phyloP scores from a whole-genome alignment of 1,140 invertebrate genomes.

The Solenopsis invicta region DNA sequence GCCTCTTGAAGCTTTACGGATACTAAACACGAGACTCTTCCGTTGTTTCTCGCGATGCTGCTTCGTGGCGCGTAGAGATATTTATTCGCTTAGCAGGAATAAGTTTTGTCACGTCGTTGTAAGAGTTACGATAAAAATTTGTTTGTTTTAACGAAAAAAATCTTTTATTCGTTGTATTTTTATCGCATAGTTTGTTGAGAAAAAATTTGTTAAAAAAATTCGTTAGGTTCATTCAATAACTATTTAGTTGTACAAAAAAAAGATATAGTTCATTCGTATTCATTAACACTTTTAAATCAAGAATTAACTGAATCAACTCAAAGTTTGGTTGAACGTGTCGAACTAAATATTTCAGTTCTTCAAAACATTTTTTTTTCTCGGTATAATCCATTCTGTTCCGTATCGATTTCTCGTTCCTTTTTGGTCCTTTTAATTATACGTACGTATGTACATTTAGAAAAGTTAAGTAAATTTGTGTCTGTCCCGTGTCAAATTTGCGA shows the following conservation, averaged over 20 bases:
- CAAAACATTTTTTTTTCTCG: too few relatives aligned
- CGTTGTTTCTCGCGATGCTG: not conserved
- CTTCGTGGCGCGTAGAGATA: slow-evolving; percentile 25
- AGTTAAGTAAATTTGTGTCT: not conserved
- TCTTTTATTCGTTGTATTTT: not conserved
- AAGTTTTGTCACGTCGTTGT: not conserved
- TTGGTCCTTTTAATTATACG: slow-evolving; percentile 10
- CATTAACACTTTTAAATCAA: too few relatives aligned
- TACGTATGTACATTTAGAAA: not conserved
- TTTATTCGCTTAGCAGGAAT: not conserved
- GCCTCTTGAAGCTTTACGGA: slow-evolving; percentile 68
- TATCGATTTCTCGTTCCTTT: slow-evolving; percentile 6
- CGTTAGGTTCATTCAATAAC: too few relatives aligned
- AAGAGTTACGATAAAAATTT: not conserved
- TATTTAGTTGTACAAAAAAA: too few relatives aligned
- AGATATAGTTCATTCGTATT: too few relatives aligned
- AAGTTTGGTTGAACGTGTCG: too few relatives aligned
- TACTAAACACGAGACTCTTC: slow-evolving; percentile 67
- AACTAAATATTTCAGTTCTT: too few relatives aligned
- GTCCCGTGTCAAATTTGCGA: slow-evolving; percentile 4
- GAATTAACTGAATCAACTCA: too few relatives aligned
- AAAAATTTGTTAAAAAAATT: too few relatives aligned
- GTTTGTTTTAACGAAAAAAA: too few relatives aligned
- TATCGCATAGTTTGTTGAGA: too few relatives aligned
- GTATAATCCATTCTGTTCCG: not conserved